Evolutionary conservation across 2,888 invertebrate species (phyloP).

Genomic region (Baccha elongata): DNA sequence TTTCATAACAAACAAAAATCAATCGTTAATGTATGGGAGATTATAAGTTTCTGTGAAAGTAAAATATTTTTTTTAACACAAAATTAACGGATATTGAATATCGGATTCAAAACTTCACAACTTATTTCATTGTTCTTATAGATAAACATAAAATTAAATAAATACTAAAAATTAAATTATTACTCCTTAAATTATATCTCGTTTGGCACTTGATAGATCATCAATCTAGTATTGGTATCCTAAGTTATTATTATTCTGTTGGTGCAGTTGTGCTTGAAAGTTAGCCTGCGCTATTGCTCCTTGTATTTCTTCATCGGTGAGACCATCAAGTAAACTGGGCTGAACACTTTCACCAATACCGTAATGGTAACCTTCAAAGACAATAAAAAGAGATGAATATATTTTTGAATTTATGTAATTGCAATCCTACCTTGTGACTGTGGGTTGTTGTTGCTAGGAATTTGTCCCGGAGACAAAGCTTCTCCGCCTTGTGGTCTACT

Average conservation of each 20-base stretch:
- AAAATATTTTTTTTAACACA: no score
- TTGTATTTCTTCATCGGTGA: constrained; percentile 66
- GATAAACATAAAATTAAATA: constrained; percentile 54
- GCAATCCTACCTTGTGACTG: constrained; percentile 51
- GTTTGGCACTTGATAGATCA: constrained; percentile 12
- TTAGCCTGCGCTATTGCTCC: constrained; percentile 63
- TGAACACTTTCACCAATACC: constrained; percentile 54
- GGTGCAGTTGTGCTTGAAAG: constrained; percentile 56
- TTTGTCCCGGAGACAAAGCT: constrained; percentile 56
- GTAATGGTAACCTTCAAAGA: constrained; percentile 59
- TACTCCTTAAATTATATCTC: constrained; percentile 48
- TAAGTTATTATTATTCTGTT: constrained; percentile 52
- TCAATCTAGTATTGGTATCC: constrained; percentile 53
- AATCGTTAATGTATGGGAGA: no score
- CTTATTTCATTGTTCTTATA: constrained; percentile 41
- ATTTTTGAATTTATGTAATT: not conserved
- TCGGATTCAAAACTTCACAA: no score
- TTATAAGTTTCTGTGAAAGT: no score
- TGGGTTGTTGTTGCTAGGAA: constrained; percentile 47
- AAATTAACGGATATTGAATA: no score
- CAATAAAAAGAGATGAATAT: not conserved
- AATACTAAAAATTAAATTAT: constrained; percentile 58
- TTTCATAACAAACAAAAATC: no score
- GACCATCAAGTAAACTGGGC: constrained; percentile 63
- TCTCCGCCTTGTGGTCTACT: constrained; percentile 61